These are phyloP conservation scores for Neodon shergylaensis DNA, from an alignment of 2,113 vertebrate genomes.

Conservation along the genomic window DNA sequence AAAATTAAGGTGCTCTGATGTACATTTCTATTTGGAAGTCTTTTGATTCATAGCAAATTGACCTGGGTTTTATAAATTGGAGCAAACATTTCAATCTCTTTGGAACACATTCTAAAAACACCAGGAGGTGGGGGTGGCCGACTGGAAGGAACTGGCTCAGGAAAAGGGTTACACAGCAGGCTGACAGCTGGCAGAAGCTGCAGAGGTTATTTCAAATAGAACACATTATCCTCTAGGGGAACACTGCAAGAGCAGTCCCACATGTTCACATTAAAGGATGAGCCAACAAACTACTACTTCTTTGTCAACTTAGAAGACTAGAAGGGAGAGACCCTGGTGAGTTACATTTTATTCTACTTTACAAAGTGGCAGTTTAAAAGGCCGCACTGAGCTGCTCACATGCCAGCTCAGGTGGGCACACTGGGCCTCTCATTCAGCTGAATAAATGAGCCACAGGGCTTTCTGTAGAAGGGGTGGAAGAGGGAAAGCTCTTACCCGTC, in stretches of 20 bases:
- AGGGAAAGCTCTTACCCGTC: conserved; percentile 92
- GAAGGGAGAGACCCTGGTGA: conserved; percentile 63
- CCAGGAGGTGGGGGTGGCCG: conserved; percentile 48
- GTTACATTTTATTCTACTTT: conserved; percentile 62
- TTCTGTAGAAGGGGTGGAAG: neutral
- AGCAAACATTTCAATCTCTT: conserved; percentile 72
- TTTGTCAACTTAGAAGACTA: conserved; percentile 61
- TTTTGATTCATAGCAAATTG: conserved; percentile 62
- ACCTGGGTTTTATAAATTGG: conserved; percentile 65
- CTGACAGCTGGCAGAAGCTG: conserved; percentile 79
- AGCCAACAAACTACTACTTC: conserved; percentile 55
- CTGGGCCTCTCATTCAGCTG: conserved; percentile 53
- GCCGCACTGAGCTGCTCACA: conserved; percentile 59
- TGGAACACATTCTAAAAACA: conserved; percentile 72
- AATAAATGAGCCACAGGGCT: conserved; percentile 55
- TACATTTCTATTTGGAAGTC: conserved; percentile 68
- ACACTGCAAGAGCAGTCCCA: conserved; percentile 61
- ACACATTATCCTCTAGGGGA: conserved; percentile 69
- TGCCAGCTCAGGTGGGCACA: conserved; percentile 47
- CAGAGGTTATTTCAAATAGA: conserved; percentile 70
- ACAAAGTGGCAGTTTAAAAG: conserved; percentile 71
- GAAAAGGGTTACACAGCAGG: conserved; percentile 79
- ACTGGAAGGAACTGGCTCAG: conserved; percentile 77
- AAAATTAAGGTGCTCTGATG: conserved; percentile 56
- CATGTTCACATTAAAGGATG: conserved; percentile 61